These are phyloP conservation scores for Arothron firmamentum DNA, from an alignment of 2,113 vertebrate species.

Conservation along the genomic window DNA sequence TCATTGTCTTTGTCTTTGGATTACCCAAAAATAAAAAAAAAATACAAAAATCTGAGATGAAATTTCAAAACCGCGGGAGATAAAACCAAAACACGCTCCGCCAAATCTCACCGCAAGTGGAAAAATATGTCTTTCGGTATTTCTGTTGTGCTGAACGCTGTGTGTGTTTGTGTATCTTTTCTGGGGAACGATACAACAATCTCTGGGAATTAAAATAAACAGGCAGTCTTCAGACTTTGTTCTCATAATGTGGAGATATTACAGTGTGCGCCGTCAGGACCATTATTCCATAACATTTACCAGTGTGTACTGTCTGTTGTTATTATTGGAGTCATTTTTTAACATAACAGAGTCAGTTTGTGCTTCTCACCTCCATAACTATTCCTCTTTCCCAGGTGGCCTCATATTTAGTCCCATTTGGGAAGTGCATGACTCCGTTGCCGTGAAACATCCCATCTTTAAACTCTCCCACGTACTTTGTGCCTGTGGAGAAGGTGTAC, in stretches of 20 bases:
- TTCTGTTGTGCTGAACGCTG: slow-evolving; percentile 3
- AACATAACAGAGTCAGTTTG: slow-evolving; percentile 1
- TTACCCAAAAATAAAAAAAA: slow-evolving; percentile 2
- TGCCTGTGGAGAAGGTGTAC: slow-evolving; percentile 81
- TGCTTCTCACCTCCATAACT: slow-evolving; percentile 73
- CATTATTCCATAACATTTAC: background rate
- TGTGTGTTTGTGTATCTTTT: slow-evolving; percentile 6
- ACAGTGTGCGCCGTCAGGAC: background rate
- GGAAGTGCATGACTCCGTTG: slow-evolving; percentile 81
- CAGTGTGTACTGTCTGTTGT: too few relatives aligned
- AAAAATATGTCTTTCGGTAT: slow-evolving; percentile 32
- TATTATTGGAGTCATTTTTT: too few relatives aligned
- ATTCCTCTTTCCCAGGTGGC: slow-evolving; percentile 84
- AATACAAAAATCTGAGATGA: slow-evolving; percentile 24
- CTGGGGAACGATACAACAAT: slow-evolving; percentile 1
- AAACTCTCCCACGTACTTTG: slow-evolving; percentile 82
- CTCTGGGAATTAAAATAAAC: slow-evolving; percentile 7
- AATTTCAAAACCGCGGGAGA: slow-evolving; percentile 41
- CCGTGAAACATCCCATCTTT: slow-evolving; percentile 91
- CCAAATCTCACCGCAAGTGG: slow-evolving; percentile 26
- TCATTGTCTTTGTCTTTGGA: slow-evolving; percentile 37
- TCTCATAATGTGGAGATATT: background rate
- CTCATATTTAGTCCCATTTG: slow-evolving; percentile 78
- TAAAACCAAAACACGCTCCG: slow-evolving; percentile 25
- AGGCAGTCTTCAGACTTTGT: slow-evolving; percentile 4